Conservation (phyloP, 1,140 invertebrate genomes). For the Zaprionus inermis region DNA sequence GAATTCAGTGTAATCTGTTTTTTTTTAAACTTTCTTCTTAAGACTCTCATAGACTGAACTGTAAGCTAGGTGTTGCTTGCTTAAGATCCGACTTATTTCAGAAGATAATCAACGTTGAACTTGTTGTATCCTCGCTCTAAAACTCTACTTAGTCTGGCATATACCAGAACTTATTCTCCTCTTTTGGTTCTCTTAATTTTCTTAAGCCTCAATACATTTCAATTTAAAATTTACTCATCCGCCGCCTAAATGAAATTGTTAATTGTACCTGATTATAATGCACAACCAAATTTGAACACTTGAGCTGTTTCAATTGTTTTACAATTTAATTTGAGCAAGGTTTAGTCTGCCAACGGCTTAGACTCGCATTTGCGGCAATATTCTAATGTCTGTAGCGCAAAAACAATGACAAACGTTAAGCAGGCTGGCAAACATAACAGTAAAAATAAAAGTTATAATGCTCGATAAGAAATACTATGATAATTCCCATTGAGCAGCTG, state of each 20-base stretch:
- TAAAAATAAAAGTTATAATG: constrained; percentile 30
- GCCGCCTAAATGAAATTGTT: too few relatives aligned
- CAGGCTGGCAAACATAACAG: background rate
- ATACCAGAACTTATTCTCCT: too few relatives aligned
- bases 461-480: constrained; percentile 44
- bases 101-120: too few relatives aligned
- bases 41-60: background rate
- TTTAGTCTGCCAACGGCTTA: background rate
- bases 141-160: too few relatives aligned
- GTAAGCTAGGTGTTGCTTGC: background rate
- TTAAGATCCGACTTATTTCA: too few relatives aligned
- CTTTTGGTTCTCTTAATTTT: background rate
- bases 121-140: too few relatives aligned
- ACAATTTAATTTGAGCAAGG: background rate
- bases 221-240: too few relatives aligned
- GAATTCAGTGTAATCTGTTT: too few relatives aligned
- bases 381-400: background rate
- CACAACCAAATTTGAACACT: too few relatives aligned
- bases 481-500: constrained; percentile 41
- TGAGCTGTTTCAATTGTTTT: background rate
- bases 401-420: background rate
- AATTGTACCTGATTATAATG: background rate
- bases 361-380: background rate
- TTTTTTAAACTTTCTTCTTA: too few relatives aligned
- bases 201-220: too few relatives aligned